Evolutionary conservation across 2,113 vertebrate genomes (phyloP), one percentile per base, ranked within the genome.

Genomic region (Lota lota): DNA sequence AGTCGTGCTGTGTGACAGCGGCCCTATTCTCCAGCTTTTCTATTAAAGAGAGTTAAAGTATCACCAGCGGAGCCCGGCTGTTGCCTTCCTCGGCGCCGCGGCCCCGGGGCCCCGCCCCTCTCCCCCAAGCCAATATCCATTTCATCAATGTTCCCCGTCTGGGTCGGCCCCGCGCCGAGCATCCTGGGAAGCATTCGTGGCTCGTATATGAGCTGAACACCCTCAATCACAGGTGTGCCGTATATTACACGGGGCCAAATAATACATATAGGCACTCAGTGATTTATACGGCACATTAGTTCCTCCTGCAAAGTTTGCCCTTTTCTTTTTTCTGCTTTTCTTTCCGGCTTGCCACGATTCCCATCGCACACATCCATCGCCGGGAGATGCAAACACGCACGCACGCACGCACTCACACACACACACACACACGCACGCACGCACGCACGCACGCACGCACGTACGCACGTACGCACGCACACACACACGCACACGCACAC

Each of bases 11-110:
- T 47, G 61, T 74, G 70, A 82, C 76, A 81, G 63, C 66, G 61
- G 64, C 69, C 59, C 79, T 22, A 70, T 61, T 73, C 57, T 65
- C 61, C 58, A 50, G 54, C 61, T 63, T 50, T 70, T 81, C 76
- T 72, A 71, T 80, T 80, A 73, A 80, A 78, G 64, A 21, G 63
- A 76, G 54, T 79, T 78, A 64, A 80, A 73, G 72, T 64, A 79
- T 76, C 77, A 69, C 68, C 70, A 73, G 63, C 65, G 69, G 47
- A 14, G 67, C 69, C 56, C 20, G 63, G 64, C 64, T 51, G 60
- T 76, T 75, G 74, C 72, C 74, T 47, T 64, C 50, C 59, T 47
- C 60, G 40, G 64, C 60, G 67, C 60, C 63, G 61, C 18, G 17
- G 28, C 28, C 28, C 24, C 4, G 24, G 24, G 24, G 24, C 24